Conservation (phyloP, 2,888 invertebrate species). For the Tetrapedia diversipes region DNA sequence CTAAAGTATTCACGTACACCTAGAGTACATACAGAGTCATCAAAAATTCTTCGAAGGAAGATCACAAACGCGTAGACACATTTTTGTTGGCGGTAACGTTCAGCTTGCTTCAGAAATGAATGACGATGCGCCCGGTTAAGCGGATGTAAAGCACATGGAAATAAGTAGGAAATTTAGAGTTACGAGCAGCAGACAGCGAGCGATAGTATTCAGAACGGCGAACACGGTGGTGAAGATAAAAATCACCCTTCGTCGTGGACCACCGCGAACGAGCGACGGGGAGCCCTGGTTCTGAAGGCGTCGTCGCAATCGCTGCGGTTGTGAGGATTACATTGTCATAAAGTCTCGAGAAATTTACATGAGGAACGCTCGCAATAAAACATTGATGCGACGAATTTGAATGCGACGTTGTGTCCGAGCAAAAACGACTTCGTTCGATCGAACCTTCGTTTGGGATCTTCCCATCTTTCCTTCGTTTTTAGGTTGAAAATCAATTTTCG, state of each 20-base stretch:
- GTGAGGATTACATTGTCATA: slow-evolving; percentile 80
- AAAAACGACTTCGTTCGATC: slow-evolving; percentile 46
- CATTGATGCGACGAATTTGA: slow-evolving; percentile 76
- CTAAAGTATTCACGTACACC: too few species aligned
- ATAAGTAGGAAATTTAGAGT: slow-evolving; percentile 27
- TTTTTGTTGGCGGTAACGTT: too few species aligned
- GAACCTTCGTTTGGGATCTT: slow-evolving; percentile 50
- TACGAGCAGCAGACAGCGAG: slow-evolving; percentile 32
- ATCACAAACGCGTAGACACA: too few species aligned
- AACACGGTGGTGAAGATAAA: slow-evolving; percentile 50
- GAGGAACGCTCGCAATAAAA: slow-evolving; percentile 78
- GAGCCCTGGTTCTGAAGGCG: slow-evolving; percentile 43
- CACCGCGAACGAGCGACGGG: slow-evolving; percentile 52
- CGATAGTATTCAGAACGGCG: slow-evolving; percentile 30
- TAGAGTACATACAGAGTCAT: too few species aligned
- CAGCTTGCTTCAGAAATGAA: background rate
- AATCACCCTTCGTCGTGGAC: slow-evolving; percentile 58
- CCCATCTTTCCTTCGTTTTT: background rate
- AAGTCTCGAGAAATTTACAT: slow-evolving; percentile 79
- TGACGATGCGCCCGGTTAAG: background rate
- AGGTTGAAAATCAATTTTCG: background rate
- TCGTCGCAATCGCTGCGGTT: slow-evolving; percentile 63
- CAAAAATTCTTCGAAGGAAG: too few species aligned
- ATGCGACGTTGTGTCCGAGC: slow-evolving; percentile 61
- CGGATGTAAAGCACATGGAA: slow-evolving; percentile 30